phyloP scores from a whole-genome alignment of 2,888 invertebrate species.

The Marasmarcha lunaedactyla region DNA sequence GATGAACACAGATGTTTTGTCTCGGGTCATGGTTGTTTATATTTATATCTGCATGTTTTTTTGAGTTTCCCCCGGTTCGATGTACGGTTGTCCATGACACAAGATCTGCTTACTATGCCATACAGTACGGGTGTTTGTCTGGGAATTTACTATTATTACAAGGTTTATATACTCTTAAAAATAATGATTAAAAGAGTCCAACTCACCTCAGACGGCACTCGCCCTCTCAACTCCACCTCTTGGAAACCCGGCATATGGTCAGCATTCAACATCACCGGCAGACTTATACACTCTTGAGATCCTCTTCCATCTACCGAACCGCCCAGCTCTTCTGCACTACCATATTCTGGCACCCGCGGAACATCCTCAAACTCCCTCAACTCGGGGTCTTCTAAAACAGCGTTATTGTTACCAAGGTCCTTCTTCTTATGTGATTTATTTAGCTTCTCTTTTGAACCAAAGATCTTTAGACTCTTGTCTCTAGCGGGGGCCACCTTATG shows the following conservation, averaged over 20 bases:
- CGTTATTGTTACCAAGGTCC: conserved; percentile 61
- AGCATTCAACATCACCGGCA: conserved; percentile 57
- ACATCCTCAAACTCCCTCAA: conserved; percentile 49
- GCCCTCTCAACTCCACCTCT: conserved; percentile 54
- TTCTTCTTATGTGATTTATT: conserved; percentile 58
- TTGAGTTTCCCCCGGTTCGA: no score
- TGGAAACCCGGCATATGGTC: conserved; percentile 63
- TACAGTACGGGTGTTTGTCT: no score
- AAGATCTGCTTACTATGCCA: no score
- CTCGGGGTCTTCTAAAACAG: conserved; percentile 60
- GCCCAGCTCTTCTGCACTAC: conserved; percentile 56
- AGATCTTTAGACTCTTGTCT: conserved; percentile 59
- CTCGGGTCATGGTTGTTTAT: no score
- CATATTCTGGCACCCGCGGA: conserved; percentile 38
- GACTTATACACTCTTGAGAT: conserved; percentile 60
- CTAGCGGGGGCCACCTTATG: conserved; percentile 62
- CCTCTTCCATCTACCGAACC: conserved; percentile 50
- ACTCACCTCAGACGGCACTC: conserved; percentile 57
- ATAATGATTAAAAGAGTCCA: no score
- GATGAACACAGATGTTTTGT: no score
- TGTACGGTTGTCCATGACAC: no score
- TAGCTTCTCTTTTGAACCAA: conserved; percentile 65
- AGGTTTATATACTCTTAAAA: no score
- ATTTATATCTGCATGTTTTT: no score
- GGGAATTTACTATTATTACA: no score